Base-by-base conservation (phyloP, 2,888 invertebrate genomes). In the Acanthosepion esculentum region DNA sequence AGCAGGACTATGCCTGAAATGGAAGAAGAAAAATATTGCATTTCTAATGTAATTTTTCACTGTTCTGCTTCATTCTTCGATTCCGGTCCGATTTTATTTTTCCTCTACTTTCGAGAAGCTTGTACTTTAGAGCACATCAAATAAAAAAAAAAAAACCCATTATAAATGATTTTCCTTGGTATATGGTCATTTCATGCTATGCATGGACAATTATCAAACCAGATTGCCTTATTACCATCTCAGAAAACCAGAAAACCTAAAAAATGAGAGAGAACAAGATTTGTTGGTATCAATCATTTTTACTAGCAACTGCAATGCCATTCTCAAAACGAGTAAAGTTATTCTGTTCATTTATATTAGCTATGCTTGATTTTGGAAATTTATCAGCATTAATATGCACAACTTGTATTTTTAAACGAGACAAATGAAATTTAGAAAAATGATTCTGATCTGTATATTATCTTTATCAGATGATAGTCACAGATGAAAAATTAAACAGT, bases 1-100 rank as follows among this genome's bases (percentile, higher is more conserved):
- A 93, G 93, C 93, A 93, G 93, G 93, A 93, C 93, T 93, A 93
- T 93, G 93, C 53, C 93, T 93, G 93, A 93, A 93, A 93, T 92
- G 92, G 48, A 93, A 93, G 29, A 29, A 93, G 50, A 93, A 48
- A 93, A 48, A 93, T n/a, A 93, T 93, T 18, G 53, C 78, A 78
- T 78, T 78, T 78, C 78, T n/a, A 78, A 78, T 15, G 78, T n/a
- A n/a, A 78, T 78, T 78, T n/a, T 78, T 33, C 0, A 78, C n/a
- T 78, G 29, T 78, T 78, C n/a, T 78, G n/a, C 78, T 78, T 78
- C n/a, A 78, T 3, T n/a, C 78, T n/a, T 59, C 20, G 5, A 20
- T 59, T 26, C 59, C 59, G 26, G 59, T 59, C 59, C 26, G 59
- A 59, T 23, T 59, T 59, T 59, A 23, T 55, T 55, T 18, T 55